phyloP scores from a whole-genome alignment of 2,888 invertebrate genomes.

The Dynastes hyllus region DNA sequence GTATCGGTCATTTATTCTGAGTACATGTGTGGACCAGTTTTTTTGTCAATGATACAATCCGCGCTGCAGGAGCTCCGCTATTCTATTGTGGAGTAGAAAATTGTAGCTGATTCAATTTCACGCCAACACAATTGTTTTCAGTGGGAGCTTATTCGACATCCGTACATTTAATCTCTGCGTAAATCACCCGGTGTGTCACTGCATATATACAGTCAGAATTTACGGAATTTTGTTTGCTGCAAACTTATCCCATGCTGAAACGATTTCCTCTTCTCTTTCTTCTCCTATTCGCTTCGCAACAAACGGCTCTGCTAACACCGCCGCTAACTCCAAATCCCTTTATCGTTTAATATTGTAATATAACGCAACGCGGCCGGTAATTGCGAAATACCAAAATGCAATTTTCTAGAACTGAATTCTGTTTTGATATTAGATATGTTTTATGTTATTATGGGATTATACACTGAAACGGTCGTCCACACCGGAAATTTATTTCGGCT shows the following conservation, averaged over 20 bases:
- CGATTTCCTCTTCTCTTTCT: slow-evolving; percentile 38
- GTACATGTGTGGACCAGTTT: slow-evolving; percentile 38
- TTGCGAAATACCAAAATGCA: slow-evolving; percentile 53
- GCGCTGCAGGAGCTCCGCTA: neutral
- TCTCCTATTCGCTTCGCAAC: slow-evolving; percentile 31
- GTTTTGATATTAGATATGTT: slow-evolving; percentile 50
- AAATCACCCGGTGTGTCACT: slow-evolving; percentile 45
- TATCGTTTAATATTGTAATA: slow-evolving; percentile 54
- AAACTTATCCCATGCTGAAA: slow-evolving; percentile 40
- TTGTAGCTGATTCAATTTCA: slow-evolving; percentile 46
- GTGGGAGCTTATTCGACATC: slow-evolving; percentile 49
- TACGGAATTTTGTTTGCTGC: slow-evolving; percentile 41
- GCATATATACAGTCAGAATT: slow-evolving; percentile 41
- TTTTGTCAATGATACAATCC: slow-evolving; percentile 21
- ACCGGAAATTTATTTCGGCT: slow-evolving; percentile 42
- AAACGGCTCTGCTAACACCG: slow-evolving; percentile 32
- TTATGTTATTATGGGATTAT: slow-evolving; percentile 48
- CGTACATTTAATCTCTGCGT: slow-evolving; percentile 48
- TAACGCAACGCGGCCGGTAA: slow-evolving; percentile 44
- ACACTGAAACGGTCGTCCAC: neutral
- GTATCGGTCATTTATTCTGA: slow-evolving; percentile 30
- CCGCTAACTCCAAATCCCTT: slow-evolving; percentile 50
- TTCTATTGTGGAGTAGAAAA: slow-evolving; percentile 41
- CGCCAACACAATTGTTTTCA: slow-evolving; percentile 50
- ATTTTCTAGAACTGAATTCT: slow-evolving; percentile 51